Percentiles rank a stretch among this genome's conserved stretches.
phyloP scores from a whole-genome alignment of 2,113 vertebrate genomes.

The Accipiter cooperii region DNA sequence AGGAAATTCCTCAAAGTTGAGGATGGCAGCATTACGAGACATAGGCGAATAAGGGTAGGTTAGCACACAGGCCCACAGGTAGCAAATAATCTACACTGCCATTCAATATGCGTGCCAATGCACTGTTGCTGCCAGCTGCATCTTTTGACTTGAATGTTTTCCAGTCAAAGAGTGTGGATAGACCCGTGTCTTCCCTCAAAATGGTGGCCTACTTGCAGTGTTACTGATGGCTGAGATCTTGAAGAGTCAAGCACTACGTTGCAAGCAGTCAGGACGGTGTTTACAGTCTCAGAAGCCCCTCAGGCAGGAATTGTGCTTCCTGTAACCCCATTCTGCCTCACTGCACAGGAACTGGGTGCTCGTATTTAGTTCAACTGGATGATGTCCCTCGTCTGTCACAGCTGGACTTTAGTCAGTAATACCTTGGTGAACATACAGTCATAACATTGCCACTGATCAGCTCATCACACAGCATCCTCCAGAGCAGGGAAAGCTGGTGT shows the following conservation, averaged over 20 bases:
- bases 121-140: not conserved
- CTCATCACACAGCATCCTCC: not conserved
- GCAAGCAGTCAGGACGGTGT: not conserved
- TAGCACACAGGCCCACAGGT: not conserved
- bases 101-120: not conserved
- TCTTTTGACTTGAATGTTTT: not conserved
- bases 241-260: not conserved
- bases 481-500: not conserved
- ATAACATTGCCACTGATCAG: not conserved
- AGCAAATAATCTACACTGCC: accelerated
- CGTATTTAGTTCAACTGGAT: not conserved
- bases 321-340: no score
- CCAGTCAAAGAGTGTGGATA: not conserved
- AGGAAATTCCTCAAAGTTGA: not conserved
- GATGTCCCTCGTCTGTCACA: not conserved
- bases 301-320: not conserved
- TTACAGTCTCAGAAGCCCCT: not conserved
- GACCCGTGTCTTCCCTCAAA: not conserved
- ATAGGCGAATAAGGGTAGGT: not conserved
- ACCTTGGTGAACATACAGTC: not conserved
- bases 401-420: not conserved
- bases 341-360: accelerated
- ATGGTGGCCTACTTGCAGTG: accelerated
- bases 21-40: not conserved
- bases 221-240: accelerated